Evolutionary conservation across 2,888 invertebrate genomes (phyloP).

Genomic region (Macrostomum cliftonense): DNA sequence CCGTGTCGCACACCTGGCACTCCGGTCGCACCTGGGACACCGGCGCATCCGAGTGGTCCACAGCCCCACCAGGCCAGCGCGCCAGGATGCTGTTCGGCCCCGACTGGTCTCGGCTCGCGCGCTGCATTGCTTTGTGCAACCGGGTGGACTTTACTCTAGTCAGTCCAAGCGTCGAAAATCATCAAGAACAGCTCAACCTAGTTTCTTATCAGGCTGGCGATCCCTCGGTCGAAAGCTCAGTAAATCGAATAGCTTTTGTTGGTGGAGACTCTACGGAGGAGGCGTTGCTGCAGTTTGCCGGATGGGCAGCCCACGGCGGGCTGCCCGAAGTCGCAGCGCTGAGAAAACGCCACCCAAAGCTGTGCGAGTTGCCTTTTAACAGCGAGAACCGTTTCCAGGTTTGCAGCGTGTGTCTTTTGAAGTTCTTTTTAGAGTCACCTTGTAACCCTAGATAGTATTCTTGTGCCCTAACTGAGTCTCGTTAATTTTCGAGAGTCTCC

Average conservation of each 20-base stretch:
- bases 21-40: conserved; percentile 8
- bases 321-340: no score
- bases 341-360: conserved; percentile 55
- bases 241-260: no score
- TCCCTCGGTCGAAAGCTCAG: no score
- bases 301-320: conserved; percentile 54
- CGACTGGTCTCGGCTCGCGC: conserved; percentile 1
- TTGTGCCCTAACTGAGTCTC: no score
- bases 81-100: neutral
- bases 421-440: no score
- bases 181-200: no score
- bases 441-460: no score
- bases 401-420: no score
- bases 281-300: conserved; percentile 56
- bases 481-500: no score
- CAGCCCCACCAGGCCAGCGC: neutral
- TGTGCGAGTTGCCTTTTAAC: neutral
- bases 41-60: conserved; percentile 6
- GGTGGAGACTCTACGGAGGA: conserved; percentile 72
- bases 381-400: neutral
- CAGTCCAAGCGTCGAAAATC: conserved; percentile 1
- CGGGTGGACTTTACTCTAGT: conserved; percentile 15
- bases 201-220: no score
- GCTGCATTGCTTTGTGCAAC: conserved; percentile 14
- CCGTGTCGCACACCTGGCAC: conserved; percentile 14